Conservation (phyloP, 2,888 invertebrate species). For the Diogma glabrata region DNA sequence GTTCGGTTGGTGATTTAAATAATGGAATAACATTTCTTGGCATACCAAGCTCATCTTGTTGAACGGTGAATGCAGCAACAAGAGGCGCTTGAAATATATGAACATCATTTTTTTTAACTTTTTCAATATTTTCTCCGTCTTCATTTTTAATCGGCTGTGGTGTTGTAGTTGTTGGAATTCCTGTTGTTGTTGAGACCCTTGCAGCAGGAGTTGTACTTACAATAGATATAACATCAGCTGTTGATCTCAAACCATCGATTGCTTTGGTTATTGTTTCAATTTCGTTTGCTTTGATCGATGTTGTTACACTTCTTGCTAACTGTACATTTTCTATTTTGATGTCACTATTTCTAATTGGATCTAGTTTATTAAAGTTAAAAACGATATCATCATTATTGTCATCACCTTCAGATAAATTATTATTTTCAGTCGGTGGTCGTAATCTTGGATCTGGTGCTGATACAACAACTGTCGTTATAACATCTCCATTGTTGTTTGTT, state of each 20-base stretch:
- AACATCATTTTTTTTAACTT: conserved; percentile 55
- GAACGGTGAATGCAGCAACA: conserved; percentile 75
- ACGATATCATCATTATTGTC: conserved; percentile 33
- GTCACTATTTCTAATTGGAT: conserved; percentile 35
- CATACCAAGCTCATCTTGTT: conserved; percentile 66
- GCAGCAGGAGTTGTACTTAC: conserved; percentile 20
- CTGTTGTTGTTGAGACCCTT: conserved; percentile 32
- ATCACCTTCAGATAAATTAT: conserved; percentile 24
- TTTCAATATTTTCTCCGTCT: conserved; percentile 54
- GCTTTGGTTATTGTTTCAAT: conserved; percentile 9
- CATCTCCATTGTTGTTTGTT: conserved; percentile 13
- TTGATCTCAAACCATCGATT: neutral
- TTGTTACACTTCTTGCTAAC: conserved; percentile 33
- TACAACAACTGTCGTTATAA: conserved; percentile 36
- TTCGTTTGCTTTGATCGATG: conserved; percentile 27
- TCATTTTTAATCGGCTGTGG: conserved; percentile 56
- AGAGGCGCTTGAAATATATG: conserved; percentile 73
- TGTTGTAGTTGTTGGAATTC: conserved; percentile 47
- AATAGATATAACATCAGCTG: conserved; percentile 19
- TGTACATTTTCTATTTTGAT: conserved; percentile 35
- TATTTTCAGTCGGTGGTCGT: conserved; percentile 11
- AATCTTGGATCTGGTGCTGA: conserved; percentile 13
- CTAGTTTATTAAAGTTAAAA: conserved; percentile 38
- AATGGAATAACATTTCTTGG: conserved; percentile 70
- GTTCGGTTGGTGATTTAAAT: conserved; percentile 37